Percentiles rank a stretch among this genome's conserved stretches.
These are phyloP conservation scores for Balanococcus diminutus DNA, from an alignment of 2,888 invertebrate genomes.

Conservation along the genomic window DNA sequence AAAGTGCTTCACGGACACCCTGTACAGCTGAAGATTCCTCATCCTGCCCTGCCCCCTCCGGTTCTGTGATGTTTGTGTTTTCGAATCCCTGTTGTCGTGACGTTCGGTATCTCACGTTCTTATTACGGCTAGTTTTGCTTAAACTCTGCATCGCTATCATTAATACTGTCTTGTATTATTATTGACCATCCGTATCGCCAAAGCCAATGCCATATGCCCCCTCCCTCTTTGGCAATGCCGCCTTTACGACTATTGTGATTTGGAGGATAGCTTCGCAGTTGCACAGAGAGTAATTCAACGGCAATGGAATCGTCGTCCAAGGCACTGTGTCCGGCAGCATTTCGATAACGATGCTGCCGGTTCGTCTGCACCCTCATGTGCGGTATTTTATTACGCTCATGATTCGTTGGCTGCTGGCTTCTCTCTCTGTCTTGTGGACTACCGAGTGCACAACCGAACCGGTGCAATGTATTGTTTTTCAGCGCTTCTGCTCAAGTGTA, in stretches of 20 bases:
- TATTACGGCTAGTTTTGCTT: slow-evolving; percentile 44
- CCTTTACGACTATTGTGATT: background rate
- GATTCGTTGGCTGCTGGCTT: background rate
- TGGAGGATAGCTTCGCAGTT: background rate
- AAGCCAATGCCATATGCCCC: background rate
- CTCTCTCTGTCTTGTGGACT: too few species aligned
- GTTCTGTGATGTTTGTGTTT: background rate
- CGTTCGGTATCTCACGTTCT: slow-evolving; percentile 51
- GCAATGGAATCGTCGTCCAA: background rate
- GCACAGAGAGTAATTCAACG: background rate
- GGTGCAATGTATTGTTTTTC: slow-evolving; percentile 2
- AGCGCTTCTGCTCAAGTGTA: background rate
- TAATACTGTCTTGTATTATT: slow-evolving; percentile 51
- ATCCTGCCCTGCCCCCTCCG: background rate
- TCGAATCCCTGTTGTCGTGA: slow-evolving; percentile 43
- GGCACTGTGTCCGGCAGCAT: background rate
- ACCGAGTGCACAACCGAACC: background rate
- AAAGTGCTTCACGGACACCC: too few species aligned
- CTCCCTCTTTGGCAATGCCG: background rate
- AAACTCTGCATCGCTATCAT: slow-evolving; percentile 35
- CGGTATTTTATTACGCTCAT: background rate
- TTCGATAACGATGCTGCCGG: background rate
- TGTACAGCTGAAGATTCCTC: background rate
- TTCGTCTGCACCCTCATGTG: background rate
- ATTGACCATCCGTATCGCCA: background rate